Conservation (phyloP, 2,888 invertebrate species). For the Entomobrya multifasciata region DNA sequence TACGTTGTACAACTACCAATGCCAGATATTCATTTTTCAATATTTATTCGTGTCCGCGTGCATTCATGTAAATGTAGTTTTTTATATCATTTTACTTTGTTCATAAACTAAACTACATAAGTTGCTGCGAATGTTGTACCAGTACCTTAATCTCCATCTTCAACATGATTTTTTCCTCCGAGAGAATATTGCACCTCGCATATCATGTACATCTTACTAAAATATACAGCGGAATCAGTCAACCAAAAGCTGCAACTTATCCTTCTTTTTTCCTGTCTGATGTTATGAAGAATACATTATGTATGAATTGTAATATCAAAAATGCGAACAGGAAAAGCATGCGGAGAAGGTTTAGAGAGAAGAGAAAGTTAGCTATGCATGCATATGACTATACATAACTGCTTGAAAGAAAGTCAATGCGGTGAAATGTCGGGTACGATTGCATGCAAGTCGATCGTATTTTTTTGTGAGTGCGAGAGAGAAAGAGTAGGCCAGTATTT, state of each 20-base stretch:
- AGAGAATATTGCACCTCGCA: constrained; percentile 23
- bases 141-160: not conserved
- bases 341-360: constrained; percentile 11
- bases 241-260: constrained; percentile 34
- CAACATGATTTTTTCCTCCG: not conserved
- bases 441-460: constrained; percentile 1
- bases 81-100: not conserved
- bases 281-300: constrained; percentile 25
- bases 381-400: not conserved
- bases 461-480: too few relatives aligned
- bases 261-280: constrained; percentile 12
- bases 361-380: too few relatives aligned
- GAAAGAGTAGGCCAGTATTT: constrained; percentile 13
- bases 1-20: not conserved
- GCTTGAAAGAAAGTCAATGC: not conserved
- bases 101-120: not conserved
- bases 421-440: constrained; percentile 11
- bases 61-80: constrained; percentile 2
- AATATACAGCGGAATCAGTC: constrained; percentile 11
- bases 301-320: constrained; percentile 33
- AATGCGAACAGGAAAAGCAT: constrained; percentile 21
- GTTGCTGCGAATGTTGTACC: too few relatives aligned
- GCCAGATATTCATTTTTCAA: too few relatives aligned
- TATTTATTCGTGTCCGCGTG: too few relatives aligned
- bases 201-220: constrained; percentile 15